Evolutionary conservation across 2,888 invertebrate genomes (phyloP).

Genomic region (Clivina fossor): DNA sequence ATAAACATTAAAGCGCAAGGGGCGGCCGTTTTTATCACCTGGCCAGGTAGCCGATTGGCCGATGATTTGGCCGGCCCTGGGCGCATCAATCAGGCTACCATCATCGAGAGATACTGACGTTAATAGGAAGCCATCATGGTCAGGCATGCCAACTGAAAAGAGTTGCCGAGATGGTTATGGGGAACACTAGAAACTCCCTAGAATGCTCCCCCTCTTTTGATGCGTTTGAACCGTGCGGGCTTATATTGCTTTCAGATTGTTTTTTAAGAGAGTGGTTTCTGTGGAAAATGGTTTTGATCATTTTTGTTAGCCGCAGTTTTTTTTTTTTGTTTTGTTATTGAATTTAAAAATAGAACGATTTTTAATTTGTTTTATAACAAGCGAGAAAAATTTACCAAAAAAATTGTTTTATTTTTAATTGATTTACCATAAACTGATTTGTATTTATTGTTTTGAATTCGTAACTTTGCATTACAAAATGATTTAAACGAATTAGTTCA

Average conservation of each 20-base stretch:
- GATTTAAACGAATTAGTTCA: too few species aligned
- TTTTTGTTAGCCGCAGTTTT: too few species aligned
- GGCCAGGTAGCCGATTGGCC: constrained; percentile 13
- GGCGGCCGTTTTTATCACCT: neutral
- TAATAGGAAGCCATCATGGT: constrained; percentile 29
- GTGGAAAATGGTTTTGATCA: constrained; percentile 26
- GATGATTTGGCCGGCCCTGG: constrained; percentile 2
- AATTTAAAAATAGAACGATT: too few species aligned
- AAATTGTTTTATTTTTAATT: too few species aligned
- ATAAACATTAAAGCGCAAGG: neutral
- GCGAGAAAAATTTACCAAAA: too few species aligned
- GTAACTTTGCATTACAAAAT: too few species aligned
- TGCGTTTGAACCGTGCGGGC: too few species aligned
- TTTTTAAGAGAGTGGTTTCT: too few species aligned
- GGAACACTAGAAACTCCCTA: constrained; percentile 22
- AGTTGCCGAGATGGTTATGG: neutral
- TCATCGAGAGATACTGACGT: constrained; percentile 8
- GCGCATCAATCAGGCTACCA: constrained; percentile 23
- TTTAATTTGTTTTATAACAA: too few species aligned
- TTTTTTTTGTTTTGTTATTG: constrained; percentile 6
- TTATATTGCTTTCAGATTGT: too few species aligned
- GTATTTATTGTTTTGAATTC: too few species aligned
- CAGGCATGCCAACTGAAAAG: constrained; percentile 26
- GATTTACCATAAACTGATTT: too few species aligned
- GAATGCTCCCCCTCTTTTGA: constrained; percentile 1